Base-by-base conservation (phyloP, 2,113 vertebrate genomes). In the Caretta caretta region DNA sequence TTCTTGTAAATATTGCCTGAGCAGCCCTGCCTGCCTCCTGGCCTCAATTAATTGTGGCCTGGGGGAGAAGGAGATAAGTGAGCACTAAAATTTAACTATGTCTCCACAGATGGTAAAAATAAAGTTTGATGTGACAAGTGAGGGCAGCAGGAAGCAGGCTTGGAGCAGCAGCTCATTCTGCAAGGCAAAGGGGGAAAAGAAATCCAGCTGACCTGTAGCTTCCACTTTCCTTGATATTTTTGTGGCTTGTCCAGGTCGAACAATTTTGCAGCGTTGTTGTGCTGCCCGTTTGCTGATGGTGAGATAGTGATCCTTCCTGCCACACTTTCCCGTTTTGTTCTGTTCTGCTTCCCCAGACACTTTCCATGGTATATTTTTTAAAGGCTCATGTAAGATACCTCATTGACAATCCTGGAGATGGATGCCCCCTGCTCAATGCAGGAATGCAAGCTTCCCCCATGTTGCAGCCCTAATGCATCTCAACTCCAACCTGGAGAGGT, bases 21-120 rank as follows among this genome's bases (percentile, higher is more conserved):
- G 89, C 93, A 53, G 93, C 93, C 86, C 86, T 76, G 95, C 91
- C 82, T 91, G 95, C 94, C 96, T 98, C 90, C 95, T 96, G 97
- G 93, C 97, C 98, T 98, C 97, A 96, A 96, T 97, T 98, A 98
- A 97, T 27, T 1, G 24, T 88, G 94, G 91, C 95, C 88, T 51
- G 91, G 87, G 93, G 95, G 94, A 96, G 95, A 96, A 93, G 95
- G 85, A 97, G 96, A 97, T 96, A 97, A 92, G 83, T 38, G 76
- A 95, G 92, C 83, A 86, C 35, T 90, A 83, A 87, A 51, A 95
- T 79, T 89, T 72, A 93, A 92, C 93, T 91, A 49, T 35, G 59
- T 94, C 38, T 62, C 72, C 12, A 10, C 89, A 93, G 95, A 96
- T 4, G 57, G 88, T 76, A 90, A 90, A 96, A 94, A 51, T 1